These are phyloP conservation scores for Pherbina coryleti DNA, from an alignment of 2,888 invertebrate species.

Conservation along the genomic window DNA sequence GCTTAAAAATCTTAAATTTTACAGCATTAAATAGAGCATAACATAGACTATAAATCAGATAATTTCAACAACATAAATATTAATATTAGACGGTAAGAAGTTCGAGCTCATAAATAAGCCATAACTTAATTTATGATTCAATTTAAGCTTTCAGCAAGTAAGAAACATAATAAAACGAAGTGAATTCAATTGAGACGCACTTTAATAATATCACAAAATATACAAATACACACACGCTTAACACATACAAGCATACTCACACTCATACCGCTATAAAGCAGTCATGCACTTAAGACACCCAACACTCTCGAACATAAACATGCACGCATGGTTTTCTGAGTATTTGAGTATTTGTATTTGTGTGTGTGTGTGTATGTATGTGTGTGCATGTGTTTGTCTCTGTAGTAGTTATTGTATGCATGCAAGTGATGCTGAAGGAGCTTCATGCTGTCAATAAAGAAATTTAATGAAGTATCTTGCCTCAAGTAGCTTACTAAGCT, in stretches of 20 bases:
- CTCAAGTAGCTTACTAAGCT: slow-evolving; percentile 20
- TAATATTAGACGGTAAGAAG: no score
- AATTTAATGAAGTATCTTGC: slow-evolving; percentile 29
- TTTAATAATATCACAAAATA: slow-evolving; percentile 4
- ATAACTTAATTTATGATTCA: slow-evolving; percentile 28
- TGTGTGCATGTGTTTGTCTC: not conserved
- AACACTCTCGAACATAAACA: not conserved
- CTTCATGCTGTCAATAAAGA: slow-evolving; percentile 19
- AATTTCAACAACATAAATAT: no score
- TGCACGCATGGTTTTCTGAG: not conserved
- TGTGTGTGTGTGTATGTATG: not conserved
- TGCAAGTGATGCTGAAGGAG: not conserved
- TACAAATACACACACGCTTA: not conserved
- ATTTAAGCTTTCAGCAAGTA: not conserved
- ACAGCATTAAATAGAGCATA: no score
- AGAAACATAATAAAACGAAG: not conserved
- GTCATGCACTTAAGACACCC: not conserved
- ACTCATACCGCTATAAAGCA: no score
- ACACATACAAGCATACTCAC: no score
- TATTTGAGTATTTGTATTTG: not conserved
- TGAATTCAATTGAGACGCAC: slow-evolving; percentile 21
- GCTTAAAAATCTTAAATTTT: no score
- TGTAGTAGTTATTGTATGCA: not conserved
- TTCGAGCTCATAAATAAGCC: slow-evolving; percentile 9
- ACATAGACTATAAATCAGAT: no score